These are phyloP conservation scores for Ophonus ardosiacus DNA, from an alignment of 2,888 invertebrate genomes.

Conservation along the genomic window DNA sequence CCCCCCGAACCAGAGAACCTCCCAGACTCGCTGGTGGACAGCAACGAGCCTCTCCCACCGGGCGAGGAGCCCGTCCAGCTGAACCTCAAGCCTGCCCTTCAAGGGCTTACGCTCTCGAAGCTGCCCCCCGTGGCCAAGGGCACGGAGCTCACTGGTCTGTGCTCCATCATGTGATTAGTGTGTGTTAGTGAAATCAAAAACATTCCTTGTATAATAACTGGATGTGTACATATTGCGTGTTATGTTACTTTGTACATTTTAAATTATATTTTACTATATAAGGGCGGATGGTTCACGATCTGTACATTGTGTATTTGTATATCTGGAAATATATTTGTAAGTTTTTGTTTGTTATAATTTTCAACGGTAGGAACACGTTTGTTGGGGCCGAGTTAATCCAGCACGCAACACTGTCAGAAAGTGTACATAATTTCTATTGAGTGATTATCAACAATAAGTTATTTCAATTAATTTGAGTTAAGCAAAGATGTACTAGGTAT, in stretches of 20 bases:
- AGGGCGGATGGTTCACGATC: constrained; percentile 53
- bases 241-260: constrained; percentile 58
- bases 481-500: constrained; percentile 25
- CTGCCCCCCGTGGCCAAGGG: constrained; percentile 86
- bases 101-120: constrained; percentile 82
- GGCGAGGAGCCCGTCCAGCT: constrained; percentile 78
- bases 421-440: constrained; percentile 31
- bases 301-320: constrained; percentile 63
- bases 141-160: constrained; percentile 89
- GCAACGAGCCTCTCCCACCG: constrained; percentile 77
- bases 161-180: constrained; percentile 87
- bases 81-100: constrained; percentile 82
- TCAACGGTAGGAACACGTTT: constrained; percentile 37
- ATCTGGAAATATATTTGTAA: constrained; percentile 63
- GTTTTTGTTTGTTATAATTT: constrained; percentile 63
- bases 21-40: constrained; percentile 21
- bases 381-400: constrained; percentile 33
- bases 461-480: constrained; percentile 30
- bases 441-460: constrained; percentile 35
- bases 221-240: constrained; percentile 57
- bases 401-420: constrained; percentile 38
- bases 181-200: constrained; percentile 21
- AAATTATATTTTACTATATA: constrained; percentile 60
- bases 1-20: constrained; percentile 69
- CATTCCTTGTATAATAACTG: constrained; percentile 44